Conservation (phyloP, 1,140 invertebrate genomes). For the Aethina tumida region DNA sequence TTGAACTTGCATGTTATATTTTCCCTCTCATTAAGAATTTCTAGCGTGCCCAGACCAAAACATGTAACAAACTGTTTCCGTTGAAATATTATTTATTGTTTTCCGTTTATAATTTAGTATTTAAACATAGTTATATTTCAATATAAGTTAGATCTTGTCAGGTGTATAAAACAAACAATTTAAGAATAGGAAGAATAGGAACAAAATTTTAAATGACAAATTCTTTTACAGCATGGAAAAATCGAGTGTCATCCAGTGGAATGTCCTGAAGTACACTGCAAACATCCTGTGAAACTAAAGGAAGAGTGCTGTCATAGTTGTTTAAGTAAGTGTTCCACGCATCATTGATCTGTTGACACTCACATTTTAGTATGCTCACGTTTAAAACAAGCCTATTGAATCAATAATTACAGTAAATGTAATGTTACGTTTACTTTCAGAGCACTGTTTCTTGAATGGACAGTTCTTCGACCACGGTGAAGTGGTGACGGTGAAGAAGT, state of each 20-base stretch:
- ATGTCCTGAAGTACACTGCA: slow-evolving; percentile 65
- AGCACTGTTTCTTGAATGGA: slow-evolving; percentile 66
- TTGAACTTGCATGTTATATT: too few species aligned
- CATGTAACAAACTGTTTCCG: too few species aligned
- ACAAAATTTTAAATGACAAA: slow-evolving; percentile 12
- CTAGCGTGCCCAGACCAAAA: too few species aligned
- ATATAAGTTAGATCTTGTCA: too few species aligned
- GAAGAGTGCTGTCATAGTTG: slow-evolving; percentile 80
- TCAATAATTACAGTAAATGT: background rate
- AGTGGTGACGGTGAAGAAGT: slow-evolving; percentile 57
- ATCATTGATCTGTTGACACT: slow-evolving; percentile 1
- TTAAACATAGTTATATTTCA: too few species aligned
- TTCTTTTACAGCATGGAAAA: slow-evolving; percentile 59
- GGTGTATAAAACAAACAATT: too few species aligned
- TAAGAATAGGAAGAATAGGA: too few species aligned
- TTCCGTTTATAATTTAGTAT: too few species aligned
- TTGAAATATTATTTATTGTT: too few species aligned
- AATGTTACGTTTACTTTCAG: slow-evolving; percentile 42
- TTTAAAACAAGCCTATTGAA: too few species aligned
- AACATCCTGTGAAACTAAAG: slow-evolving; percentile 62
- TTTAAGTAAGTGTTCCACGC: slow-evolving; percentile 56
- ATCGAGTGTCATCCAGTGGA: slow-evolving; percentile 68
- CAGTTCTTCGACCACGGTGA: slow-evolving; percentile 78
- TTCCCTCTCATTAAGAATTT: too few species aligned
- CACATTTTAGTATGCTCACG: background rate